Base-by-base conservation (phyloP, 2,113 vertebrate species). In the Plectropomus leopardus region DNA sequence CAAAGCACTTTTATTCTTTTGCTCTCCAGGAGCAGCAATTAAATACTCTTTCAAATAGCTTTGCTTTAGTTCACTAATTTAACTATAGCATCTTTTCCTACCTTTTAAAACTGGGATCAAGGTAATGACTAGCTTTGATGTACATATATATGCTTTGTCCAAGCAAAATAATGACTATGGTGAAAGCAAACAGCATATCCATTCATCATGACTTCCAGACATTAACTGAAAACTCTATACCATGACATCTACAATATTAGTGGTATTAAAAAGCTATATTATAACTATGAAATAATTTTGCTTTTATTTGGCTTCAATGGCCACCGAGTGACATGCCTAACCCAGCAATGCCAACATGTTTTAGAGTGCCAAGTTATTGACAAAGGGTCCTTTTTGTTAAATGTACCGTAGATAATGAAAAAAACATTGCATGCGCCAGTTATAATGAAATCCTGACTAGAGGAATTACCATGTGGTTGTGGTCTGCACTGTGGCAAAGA, bases 381-480 rank as follows among this genome's bases (percentile, higher is more conserved):
- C 55, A 61, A 80, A 76, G 53, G 21, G 15, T 36, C 3, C 7
- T 54, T 54, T 64, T 14, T 45, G 14, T 68, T 42, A 28, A 68
- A 69, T 24, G n/a, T n/a, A 51, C 9, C 23, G 47, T 23, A 28
- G 11, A 71, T 47, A 40, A 71, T 53, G 26, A 65, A 55, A 86
- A 24, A 61, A 32, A 34, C 7, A 45, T 32, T 7, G 59, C 7
- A 48, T 21, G 34, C 13, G 2, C 10, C 10, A 48, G 3, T 48
- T 23, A 61, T 24, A 69, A 66, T 48, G 21, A 60, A 82, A 74
- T 48, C 61, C 61, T 30, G 40, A 59, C 11, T n/a, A 45, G 53
- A 60, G 51, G 51, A 80, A 69, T 47, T 58, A 54, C 47, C 24
- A 40, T 51, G 57, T 65, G 66, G 66, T 53, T 57, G 61, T 63